Percentiles rank a stretch among this genome's conserved stretches.
These are phyloP conservation scores for Chalcis sispes DNA, from an alignment of 2,888 invertebrate genomes.

Conservation along the genomic window DNA sequence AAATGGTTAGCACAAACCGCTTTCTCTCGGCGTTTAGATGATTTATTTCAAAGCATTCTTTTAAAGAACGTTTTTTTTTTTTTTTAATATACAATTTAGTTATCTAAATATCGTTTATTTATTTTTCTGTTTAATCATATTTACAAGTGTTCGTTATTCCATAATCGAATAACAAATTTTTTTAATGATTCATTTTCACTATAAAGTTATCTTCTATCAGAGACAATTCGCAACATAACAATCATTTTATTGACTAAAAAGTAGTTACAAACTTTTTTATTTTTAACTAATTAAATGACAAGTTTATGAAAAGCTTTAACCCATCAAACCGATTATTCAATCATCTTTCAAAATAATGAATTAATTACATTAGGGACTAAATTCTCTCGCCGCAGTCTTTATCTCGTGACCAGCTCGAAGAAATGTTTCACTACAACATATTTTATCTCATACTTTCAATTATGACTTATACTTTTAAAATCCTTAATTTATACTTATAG, in stretches of 20 bases:
- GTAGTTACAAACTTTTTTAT: neutral
- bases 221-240: neutral
- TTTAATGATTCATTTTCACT: neutral
- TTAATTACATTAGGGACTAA: constrained; percentile 10
- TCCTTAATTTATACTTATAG: constrained; percentile 9
- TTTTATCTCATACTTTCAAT: neutral
- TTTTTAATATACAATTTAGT: constrained; percentile 18
- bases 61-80: constrained; percentile 18
- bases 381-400: constrained; percentile 45
- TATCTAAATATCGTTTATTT: constrained; percentile 9
- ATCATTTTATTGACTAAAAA: neutral
- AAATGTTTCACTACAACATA: constrained; percentile 22
- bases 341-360: constrained; percentile 36
- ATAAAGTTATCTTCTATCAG: neutral
- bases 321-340: neutral
- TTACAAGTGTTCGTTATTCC: neutral
- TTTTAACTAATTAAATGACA: constrained; percentile 2
- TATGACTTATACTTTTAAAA: constrained; percentile 11
- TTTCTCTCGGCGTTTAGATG: neutral
- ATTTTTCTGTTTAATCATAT: neutral
- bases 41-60: neutral
- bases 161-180: neutral
- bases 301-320: neutral
- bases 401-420: constrained; percentile 46
- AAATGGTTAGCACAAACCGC: constrained; percentile 35